Evolutionary conservation across 2,888 invertebrate species (phyloP).

Genomic region (Erannis defoliaria): DNA sequence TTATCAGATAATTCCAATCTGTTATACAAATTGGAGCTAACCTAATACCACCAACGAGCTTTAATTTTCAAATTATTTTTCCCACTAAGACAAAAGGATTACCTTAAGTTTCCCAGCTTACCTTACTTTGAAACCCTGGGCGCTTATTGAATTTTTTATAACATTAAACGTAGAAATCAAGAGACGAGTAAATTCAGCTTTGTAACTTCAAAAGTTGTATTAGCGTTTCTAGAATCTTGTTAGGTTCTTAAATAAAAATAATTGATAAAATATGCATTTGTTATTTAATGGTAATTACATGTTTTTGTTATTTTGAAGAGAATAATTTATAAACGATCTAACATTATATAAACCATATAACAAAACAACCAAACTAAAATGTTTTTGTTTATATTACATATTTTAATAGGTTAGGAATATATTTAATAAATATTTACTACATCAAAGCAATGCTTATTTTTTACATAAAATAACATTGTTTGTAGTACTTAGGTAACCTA

Average conservation of each 20-base stretch:
- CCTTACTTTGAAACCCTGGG: background rate
- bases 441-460: too few species aligned
- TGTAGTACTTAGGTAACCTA: too few species aligned
- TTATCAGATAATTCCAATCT: slow-evolving; percentile 10
- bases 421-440: too few species aligned
- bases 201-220: background rate
- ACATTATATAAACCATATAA: too few species aligned
- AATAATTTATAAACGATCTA: too few species aligned
- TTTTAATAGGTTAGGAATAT: too few species aligned
- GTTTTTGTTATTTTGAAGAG: too few species aligned
- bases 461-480: too few species aligned
- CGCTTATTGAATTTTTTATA: slow-evolving; percentile 10
- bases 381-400: too few species aligned
- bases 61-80: slow-evolving; percentile 3
- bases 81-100: slow-evolving; percentile 3
- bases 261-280: too few species aligned
- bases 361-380: too few species aligned
- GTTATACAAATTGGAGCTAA: slow-evolving; percentile 31
- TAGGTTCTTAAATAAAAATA: background rate
- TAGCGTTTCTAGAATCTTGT: background rate
- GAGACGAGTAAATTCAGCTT: background rate
- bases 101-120: background rate
- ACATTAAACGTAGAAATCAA: slow-evolving; percentile 15
- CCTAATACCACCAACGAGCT: background rate
- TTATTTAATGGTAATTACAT: too few species aligned